These are phyloP conservation scores for Philhelius pedissequus DNA, from an alignment of 2,888 invertebrate genomes.

Conservation along the genomic window DNA sequence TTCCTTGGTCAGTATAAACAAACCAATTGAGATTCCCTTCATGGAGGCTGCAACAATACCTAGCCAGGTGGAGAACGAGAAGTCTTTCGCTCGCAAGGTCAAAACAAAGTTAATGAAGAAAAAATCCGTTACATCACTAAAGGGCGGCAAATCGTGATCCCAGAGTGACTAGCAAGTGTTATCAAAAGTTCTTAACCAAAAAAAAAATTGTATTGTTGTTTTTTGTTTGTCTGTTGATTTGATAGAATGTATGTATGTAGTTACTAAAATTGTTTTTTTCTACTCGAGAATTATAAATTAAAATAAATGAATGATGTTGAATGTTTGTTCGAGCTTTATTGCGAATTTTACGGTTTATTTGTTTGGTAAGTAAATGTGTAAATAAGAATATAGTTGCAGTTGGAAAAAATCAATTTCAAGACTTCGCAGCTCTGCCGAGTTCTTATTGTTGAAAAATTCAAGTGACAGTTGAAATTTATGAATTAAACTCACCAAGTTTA, in stretches of 20 bases:
- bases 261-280: constrained; percentile 55
- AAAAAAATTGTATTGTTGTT: constrained; percentile 15
- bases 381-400: background rate
- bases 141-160: constrained; percentile 31
- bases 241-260: constrained; percentile 20
- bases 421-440: background rate
- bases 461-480: constrained; percentile 32
- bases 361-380: background rate
- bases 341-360: background rate
- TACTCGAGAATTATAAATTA: constrained; percentile 43
- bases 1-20: constrained; percentile 18
- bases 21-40: constrained; percentile 15
- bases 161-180: constrained; percentile 2
- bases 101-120: constrained; percentile 76
- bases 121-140: constrained; percentile 52
- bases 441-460: background rate
- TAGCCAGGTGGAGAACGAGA: constrained; percentile 79
- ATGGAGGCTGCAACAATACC: constrained; percentile 15
- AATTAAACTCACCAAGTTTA: constrained; percentile 56
- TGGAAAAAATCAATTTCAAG: constrained; percentile 62
- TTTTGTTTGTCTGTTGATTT: constrained; percentile 8
- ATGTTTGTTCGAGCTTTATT: background rate
- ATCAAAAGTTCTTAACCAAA: background rate
- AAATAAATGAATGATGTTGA: constrained; percentile 5
- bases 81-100: constrained; percentile 77